These are phyloP conservation scores for Drosophila suboccidentalis DNA, from an alignment of 2,888 invertebrate genomes.

Conservation along the genomic window DNA sequence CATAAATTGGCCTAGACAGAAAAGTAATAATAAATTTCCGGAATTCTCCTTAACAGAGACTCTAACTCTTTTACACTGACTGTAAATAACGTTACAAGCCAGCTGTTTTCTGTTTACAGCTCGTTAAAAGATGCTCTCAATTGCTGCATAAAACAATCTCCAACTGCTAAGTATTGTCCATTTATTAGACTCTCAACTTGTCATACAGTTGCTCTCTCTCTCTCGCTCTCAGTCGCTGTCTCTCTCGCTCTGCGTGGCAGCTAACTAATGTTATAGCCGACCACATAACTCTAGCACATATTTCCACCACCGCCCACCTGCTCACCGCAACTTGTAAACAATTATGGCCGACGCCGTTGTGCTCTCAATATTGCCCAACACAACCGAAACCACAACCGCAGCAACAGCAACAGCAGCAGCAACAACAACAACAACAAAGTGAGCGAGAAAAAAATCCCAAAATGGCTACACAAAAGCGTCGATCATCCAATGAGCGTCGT, in stretches of 20 bases:
- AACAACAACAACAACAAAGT: conserved; percentile 47
- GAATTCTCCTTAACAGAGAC: not conserved
- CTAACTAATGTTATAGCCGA: conserved; percentile 51
- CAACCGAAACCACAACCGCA: conserved; percentile 53
- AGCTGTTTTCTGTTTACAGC: conserved; percentile 80
- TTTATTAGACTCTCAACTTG: conserved; percentile 19
- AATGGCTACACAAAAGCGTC: conserved; percentile 75
- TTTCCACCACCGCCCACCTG: conserved; percentile 63
- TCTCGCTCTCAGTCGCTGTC: conserved; percentile 9
- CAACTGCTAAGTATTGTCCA: conserved; percentile 12
- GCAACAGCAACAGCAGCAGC: not conserved
- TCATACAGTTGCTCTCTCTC: not conserved
- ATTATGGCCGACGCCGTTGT: conserved; percentile 82
- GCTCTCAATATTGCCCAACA: conserved; percentile 66
- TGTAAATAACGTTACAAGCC: conserved; percentile 15
- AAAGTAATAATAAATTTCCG: not conserved
- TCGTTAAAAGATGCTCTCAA: conserved; percentile 22
- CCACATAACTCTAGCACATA: conserved; percentile 60
- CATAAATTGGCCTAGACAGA: not conserved
- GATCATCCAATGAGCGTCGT: conserved; percentile 77
- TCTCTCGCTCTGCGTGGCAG: conserved; percentile 26
- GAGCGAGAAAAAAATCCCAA: conserved; percentile 67
- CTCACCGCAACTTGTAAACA: conserved; percentile 77
- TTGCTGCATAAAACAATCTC: conserved; percentile 13
- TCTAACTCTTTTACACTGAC: not conserved